Conservation (phyloP, 2,113 vertebrate genomes). For the Leucoraja erinaceus region DNA sequence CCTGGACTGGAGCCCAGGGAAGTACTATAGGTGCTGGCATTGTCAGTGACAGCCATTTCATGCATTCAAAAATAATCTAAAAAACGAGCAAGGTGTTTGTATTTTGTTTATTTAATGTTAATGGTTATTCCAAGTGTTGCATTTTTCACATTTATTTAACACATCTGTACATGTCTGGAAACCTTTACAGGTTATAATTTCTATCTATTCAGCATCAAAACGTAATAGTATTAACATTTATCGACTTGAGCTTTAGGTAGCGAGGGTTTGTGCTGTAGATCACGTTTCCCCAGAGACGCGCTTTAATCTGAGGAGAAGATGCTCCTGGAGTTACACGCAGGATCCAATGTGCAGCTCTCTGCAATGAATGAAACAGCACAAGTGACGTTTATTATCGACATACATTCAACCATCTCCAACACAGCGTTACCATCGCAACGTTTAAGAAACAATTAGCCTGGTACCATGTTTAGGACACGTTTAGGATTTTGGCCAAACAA, state of each 20-base stretch:
- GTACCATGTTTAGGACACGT: too few relatives aligned
- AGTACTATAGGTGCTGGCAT: too few relatives aligned
- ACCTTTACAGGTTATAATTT: not conserved
- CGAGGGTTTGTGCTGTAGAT: not conserved
- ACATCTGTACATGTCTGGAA: not conserved
- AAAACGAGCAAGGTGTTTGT: too few relatives aligned
- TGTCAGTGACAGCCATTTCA: too few relatives aligned
- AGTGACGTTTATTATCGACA: not conserved
- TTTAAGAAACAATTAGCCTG: too few relatives aligned
- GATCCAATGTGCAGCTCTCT: slow-evolving; percentile 30
- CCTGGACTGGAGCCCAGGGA: too few relatives aligned
- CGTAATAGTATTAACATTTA: not conserved
- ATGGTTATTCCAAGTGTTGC: too few relatives aligned
- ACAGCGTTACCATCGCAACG: not conserved
- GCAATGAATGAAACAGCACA: not conserved
- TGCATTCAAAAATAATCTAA: too few relatives aligned
- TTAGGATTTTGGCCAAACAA: too few relatives aligned
- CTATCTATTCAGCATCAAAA: not conserved
- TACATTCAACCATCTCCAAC: not conserved
- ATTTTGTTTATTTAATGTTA: too few relatives aligned
- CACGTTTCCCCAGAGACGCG: not conserved
- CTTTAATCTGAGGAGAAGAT: not conserved
- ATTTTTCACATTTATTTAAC: not conserved
- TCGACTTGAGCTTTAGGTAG: not conserved
- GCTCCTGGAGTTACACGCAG: not conserved